Evolutionary conservation across 2,113 vertebrate genomes (phyloP).

Genomic region (Piprites chloris): DNA sequence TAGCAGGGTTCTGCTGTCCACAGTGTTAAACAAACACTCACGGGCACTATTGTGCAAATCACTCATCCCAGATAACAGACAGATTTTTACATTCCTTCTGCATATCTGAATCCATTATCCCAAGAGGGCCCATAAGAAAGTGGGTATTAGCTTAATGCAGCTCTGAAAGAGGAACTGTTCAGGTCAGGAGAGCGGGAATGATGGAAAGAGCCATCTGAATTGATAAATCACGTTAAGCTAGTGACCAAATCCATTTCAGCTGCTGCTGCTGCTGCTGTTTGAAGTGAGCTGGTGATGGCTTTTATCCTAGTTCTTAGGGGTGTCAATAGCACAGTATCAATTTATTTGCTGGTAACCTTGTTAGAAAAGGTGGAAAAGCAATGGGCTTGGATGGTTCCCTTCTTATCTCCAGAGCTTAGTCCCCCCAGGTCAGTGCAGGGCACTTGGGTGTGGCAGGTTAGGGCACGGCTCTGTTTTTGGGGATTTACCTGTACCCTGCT

Average conservation of each 20-base stretch:
- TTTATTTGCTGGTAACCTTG: background rate
- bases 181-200: background rate
- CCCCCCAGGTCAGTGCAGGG: background rate
- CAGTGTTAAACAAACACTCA: constrained; percentile 22
- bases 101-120: constrained; percentile 58
- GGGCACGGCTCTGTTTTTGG: background rate
- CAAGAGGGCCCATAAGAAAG: constrained; percentile 25
- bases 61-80: background rate
- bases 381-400: background rate
- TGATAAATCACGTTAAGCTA: constrained; percentile 34
- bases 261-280: constrained; percentile 52
- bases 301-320: background rate
- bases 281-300: background rate
- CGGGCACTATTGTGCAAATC: background rate
- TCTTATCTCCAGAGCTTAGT: background rate
- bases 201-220: background rate
- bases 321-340: background rate
- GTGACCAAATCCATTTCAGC: constrained; percentile 44
- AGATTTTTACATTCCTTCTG: constrained; percentile 66
- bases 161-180: constrained; percentile 41
- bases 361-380: background rate
- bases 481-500: background rate
- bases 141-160: constrained; percentile 50
- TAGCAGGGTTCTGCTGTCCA: background rate
- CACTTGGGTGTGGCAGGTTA: background rate